phyloP scores from a whole-genome alignment of 2,113 vertebrate genomes.

The Leptobrachium leishanense region DNA sequence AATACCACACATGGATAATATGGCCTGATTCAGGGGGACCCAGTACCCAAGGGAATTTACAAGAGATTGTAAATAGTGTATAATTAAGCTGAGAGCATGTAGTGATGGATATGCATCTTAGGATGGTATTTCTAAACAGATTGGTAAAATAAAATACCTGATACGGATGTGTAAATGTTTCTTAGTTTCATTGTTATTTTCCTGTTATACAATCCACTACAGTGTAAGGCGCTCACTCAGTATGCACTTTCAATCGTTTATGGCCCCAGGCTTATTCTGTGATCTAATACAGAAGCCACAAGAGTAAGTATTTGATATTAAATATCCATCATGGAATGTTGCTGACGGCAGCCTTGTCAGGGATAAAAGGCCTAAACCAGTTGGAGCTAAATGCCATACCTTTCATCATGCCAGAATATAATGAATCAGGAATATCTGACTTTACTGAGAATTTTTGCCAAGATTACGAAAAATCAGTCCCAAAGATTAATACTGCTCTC shows the following conservation, averaged over 20 bases:
- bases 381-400: constrained; percentile 27
- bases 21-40: no score
- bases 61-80: no score
- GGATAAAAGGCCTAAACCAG: constrained; percentile 22
- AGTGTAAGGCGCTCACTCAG: constrained; percentile 4
- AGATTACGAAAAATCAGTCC: background rate
- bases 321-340: constrained; percentile 51
- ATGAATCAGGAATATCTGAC: constrained; percentile 14
- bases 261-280: constrained; percentile 37
- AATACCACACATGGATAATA: no score
- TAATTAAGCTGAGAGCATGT: no score
- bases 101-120: no score
- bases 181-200: constrained; percentile 1
- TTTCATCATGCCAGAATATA: constrained; percentile 30
- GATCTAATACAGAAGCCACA: constrained; percentile 34
- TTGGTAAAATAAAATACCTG: background rate
- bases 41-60: no score
- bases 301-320: constrained; percentile 36
- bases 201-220: background rate
- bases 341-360: constrained; percentile 43
- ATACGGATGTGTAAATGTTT: background rate
- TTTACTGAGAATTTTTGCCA: background rate
- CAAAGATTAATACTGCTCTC: constrained; percentile 12
- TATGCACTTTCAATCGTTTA: constrained; percentile 9
- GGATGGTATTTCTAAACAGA: no score